phyloP scores from a whole-genome alignment of 2,113 vertebrate species.

The Holacanthus passer region DNA sequence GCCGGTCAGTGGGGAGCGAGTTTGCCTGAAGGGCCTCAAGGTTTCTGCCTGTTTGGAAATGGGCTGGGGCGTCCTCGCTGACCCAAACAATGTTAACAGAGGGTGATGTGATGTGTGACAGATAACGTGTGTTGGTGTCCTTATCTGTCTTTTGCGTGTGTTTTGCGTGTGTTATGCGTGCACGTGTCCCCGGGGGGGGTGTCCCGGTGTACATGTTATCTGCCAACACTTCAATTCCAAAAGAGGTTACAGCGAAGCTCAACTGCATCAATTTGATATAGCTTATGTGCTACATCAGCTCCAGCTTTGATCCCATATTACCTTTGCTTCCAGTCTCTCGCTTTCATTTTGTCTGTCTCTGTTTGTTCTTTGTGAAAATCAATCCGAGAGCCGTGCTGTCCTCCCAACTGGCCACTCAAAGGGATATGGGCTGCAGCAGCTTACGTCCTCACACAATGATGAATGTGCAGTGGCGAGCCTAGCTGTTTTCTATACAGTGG shows the following conservation, averaged over 20 bases:
- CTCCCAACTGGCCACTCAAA: slow-evolving; percentile 61
- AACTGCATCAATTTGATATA: slow-evolving; percentile 51
- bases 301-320: slow-evolving; percentile 50
- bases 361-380: slow-evolving; percentile 69
- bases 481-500: slow-evolving; percentile 59
- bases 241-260: slow-evolving; percentile 33
- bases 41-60: slow-evolving; percentile 67
- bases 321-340: slow-evolving; percentile 40
- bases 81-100: slow-evolving; percentile 54
- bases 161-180: slow-evolving; percentile 11
- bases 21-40: slow-evolving; percentile 67
- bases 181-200: background rate
- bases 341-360: slow-evolving; percentile 47
- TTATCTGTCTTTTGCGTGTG: slow-evolving; percentile 6
- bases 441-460: slow-evolving; percentile 67
- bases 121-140: slow-evolving; percentile 35
- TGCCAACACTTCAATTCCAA: background rate
- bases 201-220: slow-evolving; percentile 13
- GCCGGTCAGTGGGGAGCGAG: slow-evolving; percentile 59
- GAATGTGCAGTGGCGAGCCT: slow-evolving; percentile 67
- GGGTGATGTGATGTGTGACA: slow-evolving; percentile 47
- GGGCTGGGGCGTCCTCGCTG: slow-evolving; percentile 54
- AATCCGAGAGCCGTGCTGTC: slow-evolving; percentile 64
- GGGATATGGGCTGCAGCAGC: slow-evolving; percentile 58
- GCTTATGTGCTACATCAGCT: slow-evolving; percentile 29